Percentiles rank a stretch among this genome's conserved stretches.
These are phyloP conservation scores for Aspidoscelis tigris DNA, from an alignment of 2,113 vertebrate genomes.

Conservation along the genomic window DNA sequence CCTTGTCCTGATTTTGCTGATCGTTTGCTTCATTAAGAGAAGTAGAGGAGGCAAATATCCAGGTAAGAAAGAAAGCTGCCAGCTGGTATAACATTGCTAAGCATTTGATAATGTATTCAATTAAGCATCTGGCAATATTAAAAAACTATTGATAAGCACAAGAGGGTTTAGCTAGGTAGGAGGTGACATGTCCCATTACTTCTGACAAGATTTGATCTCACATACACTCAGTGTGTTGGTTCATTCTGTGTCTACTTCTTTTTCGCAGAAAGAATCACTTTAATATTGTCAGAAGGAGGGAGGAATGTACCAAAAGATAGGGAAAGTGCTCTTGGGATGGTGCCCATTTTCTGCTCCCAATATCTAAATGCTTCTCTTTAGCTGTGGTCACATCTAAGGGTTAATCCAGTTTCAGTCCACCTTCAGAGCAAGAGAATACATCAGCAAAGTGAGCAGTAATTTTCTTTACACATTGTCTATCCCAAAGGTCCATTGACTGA, in stretches of 20 bases:
- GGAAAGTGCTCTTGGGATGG: background rate
- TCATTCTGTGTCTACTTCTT: conserved; percentile 22
- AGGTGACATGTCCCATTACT: background rate
- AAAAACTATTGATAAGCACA: background rate
- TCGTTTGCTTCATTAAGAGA: conserved; percentile 98
- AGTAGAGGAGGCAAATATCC: conserved; percentile 96
- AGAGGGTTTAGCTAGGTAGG: background rate
- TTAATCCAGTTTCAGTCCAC: no score
- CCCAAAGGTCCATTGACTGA: no score
- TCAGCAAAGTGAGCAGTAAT: no score
- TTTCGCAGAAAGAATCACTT: conserved; percentile 25
- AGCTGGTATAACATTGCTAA: background rate
- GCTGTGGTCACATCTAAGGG: no score
- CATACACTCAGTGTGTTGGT: conserved; percentile 29
- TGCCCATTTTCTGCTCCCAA: background rate
- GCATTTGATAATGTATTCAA: conserved; percentile 27
- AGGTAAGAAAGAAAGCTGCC: conserved; percentile 72
- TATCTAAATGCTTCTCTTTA: background rate
- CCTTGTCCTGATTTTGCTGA: conserved; percentile 95
- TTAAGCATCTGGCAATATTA: conserved; percentile 9
- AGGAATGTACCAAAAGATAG: conserved; percentile 1
- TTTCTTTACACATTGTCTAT: no score
- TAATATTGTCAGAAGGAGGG: background rate
- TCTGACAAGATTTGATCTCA: conserved; percentile 25
- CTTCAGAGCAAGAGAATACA: no score